Conservation (phyloP, 2,888 invertebrate genomes). For the Alitta virens region DNA sequence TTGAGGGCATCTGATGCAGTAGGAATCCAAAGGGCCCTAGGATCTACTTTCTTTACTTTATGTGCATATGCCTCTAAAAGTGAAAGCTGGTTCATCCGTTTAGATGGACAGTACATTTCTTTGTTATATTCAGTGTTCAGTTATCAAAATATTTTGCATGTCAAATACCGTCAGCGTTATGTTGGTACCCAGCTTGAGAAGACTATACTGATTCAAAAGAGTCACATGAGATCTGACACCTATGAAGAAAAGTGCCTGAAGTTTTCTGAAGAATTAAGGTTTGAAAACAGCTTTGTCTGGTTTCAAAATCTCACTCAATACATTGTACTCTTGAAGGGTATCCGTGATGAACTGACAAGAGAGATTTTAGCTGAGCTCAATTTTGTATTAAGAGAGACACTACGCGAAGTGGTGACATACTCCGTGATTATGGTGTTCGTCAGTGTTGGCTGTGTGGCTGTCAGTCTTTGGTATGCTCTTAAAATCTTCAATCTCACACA, state of each 20-base stretch:
- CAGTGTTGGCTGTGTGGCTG: constrained; percentile 2
- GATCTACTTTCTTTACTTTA: constrained; percentile 17
- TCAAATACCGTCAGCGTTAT: neutral
- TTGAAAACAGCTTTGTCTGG: constrained; percentile 10
- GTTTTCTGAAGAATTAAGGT: neutral
- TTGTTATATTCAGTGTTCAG: constrained; percentile 9
- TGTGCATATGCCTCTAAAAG: constrained; percentile 8
- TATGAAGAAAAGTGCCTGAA: neutral
- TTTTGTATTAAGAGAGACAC: neutral
- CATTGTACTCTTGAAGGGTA: constrained; percentile 5
- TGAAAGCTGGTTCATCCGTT: constrained; percentile 13
- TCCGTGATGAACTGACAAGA: constrained; percentile 6
- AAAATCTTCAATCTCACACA: constrained; percentile 3
- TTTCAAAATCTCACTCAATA: constrained; percentile 17
- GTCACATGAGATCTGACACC: neutral
- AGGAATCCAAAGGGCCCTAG: constrained; percentile 26
- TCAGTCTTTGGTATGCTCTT: constrained; percentile 16
- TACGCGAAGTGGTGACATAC: constrained; percentile 6
- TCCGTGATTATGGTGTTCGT: constrained; percentile 12
- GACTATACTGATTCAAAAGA: neutral
- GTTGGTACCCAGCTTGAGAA: neutral
- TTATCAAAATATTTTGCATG: neutral
- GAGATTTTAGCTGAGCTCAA: constrained; percentile 7
- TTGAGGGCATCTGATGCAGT: constrained; percentile 20
- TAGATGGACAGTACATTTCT: constrained; percentile 8